These are phyloP conservation scores for Mimas tiliae DNA, from an alignment of 2,888 invertebrate species.

Conservation along the genomic window DNA sequence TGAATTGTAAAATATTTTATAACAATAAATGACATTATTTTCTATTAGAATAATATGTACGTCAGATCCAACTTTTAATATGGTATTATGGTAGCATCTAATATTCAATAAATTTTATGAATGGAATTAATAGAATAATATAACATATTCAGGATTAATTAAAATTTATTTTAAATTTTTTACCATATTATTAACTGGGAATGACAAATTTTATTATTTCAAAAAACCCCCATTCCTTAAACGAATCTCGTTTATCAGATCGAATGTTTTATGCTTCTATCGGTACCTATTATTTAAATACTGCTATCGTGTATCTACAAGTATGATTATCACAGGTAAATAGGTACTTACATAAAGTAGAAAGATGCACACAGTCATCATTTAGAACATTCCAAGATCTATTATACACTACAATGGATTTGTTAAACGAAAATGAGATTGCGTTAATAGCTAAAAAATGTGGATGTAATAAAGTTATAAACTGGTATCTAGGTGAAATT, in stretches of 20 bases:
- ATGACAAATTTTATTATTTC: not conserved
- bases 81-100: not conserved
- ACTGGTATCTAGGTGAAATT: conserved; percentile 59
- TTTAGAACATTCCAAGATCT: not conserved
- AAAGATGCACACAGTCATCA: conserved; percentile 1
- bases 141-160: too few species aligned
- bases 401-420: conserved; percentile 49
- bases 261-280: conserved; percentile 3
- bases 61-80: not conserved
- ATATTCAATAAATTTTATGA: too few species aligned
- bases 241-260: too few species aligned
- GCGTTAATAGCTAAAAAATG: conserved; percentile 50
- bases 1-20: conserved; percentile 43
- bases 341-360: conserved; percentile 1
- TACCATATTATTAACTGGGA: not conserved
- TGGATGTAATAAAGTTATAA: conserved; percentile 45
- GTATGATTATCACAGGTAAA: conserved; percentile 1
- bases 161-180: not conserved
- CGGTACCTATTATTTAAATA: conserved; percentile 18
- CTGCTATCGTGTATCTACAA: not conserved
- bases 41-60: not conserved
- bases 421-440: conserved; percentile 57
- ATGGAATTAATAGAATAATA: too few species aligned
- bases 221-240: not conserved
- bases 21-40: not conserved